A percentile compares a stretch with the other conserved stretches of the same genome.
These are phyloP conservation scores for Aspidiotus destructor DNA, from an alignment of 2,888 invertebrate genomes.

Conservation along the genomic window DNA sequence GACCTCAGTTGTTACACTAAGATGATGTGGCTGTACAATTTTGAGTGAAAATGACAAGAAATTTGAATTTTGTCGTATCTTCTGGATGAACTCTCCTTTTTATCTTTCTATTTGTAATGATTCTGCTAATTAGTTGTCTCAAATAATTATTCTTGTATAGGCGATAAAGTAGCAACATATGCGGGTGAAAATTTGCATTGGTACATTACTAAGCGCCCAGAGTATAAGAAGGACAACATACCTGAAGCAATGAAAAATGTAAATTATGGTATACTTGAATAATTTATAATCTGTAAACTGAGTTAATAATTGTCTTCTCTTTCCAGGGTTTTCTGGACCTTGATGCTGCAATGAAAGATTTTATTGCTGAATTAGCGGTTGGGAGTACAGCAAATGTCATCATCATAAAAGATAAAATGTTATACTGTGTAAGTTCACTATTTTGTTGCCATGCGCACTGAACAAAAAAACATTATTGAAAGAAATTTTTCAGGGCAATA, in stretches of 20 bases:
- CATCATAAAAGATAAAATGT: constrained; percentile 67
- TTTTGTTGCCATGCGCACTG: constrained; percentile 9
- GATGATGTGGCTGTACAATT: too few species aligned
- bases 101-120: too few species aligned
- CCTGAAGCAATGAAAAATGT: constrained; percentile 75
- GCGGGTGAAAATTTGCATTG: constrained; percentile 92
- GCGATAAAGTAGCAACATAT: constrained; percentile 83
- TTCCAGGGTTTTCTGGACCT: constrained; percentile 74
- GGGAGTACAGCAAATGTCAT: constrained; percentile 89
- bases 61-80: too few species aligned
- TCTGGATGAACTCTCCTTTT: too few species aligned
- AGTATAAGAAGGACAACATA: constrained; percentile 74
- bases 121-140: too few species aligned
- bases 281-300: not conserved
- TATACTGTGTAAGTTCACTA: constrained; percentile 64
- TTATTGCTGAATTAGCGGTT: constrained; percentile 81
- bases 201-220: constrained; percentile 69
- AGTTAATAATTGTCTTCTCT: not conserved
- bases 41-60: too few species aligned
- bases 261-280: constrained; percentile 37
- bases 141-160: constrained; percentile 43
- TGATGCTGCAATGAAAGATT: constrained; percentile 81
- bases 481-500: constrained; percentile 59
- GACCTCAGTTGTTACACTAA: too few species aligned
- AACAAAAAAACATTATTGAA: not conserved